Evolutionary conservation across 2,888 invertebrate species (phyloP).

Genomic region (Fragum sueziense): DNA sequence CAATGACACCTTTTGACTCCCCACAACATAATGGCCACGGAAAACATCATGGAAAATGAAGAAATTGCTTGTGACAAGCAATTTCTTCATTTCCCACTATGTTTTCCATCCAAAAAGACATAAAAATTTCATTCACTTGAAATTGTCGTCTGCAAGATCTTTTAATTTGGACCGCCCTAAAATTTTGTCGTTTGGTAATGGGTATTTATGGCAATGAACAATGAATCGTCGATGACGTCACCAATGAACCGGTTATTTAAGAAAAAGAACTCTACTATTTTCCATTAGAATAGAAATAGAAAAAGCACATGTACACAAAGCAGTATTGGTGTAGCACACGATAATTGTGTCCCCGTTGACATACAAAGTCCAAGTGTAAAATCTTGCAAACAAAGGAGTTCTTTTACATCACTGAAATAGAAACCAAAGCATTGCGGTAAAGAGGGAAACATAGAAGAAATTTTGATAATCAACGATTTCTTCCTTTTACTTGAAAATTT

Average conservation of each 20-base stretch:
- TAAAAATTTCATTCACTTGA: no score
- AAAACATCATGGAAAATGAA: background rate
- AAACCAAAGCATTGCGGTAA: no score
- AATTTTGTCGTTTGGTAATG: no score
- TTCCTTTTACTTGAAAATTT: no score
- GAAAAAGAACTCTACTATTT: background rate
- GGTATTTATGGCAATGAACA: background rate
- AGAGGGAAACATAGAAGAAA: no score
- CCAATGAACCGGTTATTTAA: background rate
- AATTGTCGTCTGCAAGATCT: no score
- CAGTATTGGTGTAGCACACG: no score
- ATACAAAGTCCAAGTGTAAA: background rate
- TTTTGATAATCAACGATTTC: no score
- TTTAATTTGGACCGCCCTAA: no score
- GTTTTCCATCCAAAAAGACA: no score
- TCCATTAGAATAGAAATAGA: background rate
- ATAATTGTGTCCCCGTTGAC: background rate
- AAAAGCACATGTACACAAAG: no score
- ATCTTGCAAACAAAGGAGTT: background rate
- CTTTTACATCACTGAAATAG: background rate
- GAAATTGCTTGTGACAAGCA: background rate
- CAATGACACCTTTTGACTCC: background rate
- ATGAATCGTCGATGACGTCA: background rate
- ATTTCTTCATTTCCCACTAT: constrained; percentile 1
- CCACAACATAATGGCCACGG: background rate